A percentile compares a stretch with the other conserved stretches of the same genome.
These are phyloP conservation scores for Planiliza haematocheilus DNA, from an alignment of 2,113 vertebrate genomes.

Conservation along the genomic window DNA sequence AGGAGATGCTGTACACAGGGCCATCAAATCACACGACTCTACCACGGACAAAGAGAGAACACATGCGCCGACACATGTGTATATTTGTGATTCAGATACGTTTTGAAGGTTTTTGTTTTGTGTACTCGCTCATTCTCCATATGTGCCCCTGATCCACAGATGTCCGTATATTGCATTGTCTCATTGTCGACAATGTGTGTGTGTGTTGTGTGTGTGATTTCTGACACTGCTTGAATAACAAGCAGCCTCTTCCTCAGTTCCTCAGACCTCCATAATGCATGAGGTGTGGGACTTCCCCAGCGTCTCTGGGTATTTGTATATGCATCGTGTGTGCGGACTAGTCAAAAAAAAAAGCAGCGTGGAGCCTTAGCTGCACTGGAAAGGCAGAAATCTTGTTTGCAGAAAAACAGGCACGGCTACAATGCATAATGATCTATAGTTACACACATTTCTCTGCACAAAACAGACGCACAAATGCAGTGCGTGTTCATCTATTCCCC, in stretches of 20 bases:
- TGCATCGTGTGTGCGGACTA: slow-evolving; percentile 20
- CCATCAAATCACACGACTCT: slow-evolving; percentile 48
- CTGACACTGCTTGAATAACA: slow-evolving; percentile 58
- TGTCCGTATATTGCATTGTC: slow-evolving; percentile 43
- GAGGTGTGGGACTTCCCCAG: slow-evolving; percentile 40
- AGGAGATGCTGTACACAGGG: slow-evolving; percentile 47
- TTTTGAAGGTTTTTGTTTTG: slow-evolving; percentile 17
- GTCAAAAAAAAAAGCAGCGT: slow-evolving; percentile 34
- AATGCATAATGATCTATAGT: neutral
- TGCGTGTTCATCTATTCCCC: neutral
- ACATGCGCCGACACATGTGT: neutral
- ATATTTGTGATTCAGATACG: slow-evolving; percentile 18
- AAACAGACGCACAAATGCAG: neutral
- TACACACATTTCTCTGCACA: neutral
- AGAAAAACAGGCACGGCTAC: neutral
- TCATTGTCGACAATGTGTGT: slow-evolving; percentile 48
- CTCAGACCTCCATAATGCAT: slow-evolving; percentile 60
- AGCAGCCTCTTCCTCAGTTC: slow-evolving; percentile 41
- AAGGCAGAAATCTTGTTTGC: slow-evolving; percentile 6
- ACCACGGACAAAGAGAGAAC: slow-evolving; percentile 6
- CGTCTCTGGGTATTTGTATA: slow-evolving; percentile 22
- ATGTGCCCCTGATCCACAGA: slow-evolving; percentile 29
- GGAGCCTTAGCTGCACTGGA: neutral
- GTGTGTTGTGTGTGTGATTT: slow-evolving; percentile 32
- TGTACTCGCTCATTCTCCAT: neutral